Conservation (phyloP, 2,888 invertebrate genomes). For the Clistopyga incitator region DNA sequence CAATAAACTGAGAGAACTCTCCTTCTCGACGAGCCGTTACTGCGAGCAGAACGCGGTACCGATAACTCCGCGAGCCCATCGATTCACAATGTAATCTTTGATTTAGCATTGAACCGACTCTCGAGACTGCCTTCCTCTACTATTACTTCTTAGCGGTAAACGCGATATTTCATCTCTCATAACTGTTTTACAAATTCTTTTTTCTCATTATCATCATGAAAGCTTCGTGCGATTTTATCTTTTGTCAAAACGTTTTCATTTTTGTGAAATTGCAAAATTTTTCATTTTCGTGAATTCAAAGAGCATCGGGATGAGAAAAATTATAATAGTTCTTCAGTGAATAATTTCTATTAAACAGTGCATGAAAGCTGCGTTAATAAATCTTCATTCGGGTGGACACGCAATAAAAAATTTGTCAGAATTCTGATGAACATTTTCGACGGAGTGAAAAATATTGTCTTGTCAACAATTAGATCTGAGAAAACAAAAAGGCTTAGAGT, state of each 20-base stretch:
- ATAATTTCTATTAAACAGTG: background rate
- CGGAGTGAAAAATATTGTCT: no score
- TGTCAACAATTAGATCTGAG: no score
- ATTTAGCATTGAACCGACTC: conserved; percentile 52
- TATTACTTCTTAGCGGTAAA: background rate
- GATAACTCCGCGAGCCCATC: conserved; percentile 51
- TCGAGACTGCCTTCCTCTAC: background rate
- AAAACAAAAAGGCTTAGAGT: no score
- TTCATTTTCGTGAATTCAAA: no score
- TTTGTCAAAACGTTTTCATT: no score
- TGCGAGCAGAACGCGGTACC: conserved; percentile 6
- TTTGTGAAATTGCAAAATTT: no score
- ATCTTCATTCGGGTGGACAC: background rate
- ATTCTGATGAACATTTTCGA: no score
- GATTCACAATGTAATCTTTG: conserved; percentile 62
- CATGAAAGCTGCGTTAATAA: background rate
- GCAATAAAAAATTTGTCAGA: background rate
- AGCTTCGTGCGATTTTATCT: background rate
- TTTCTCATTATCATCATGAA: background rate
- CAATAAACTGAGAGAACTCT: conserved; percentile 40
- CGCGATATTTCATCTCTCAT: background rate
- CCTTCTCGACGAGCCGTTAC: conserved; percentile 32
- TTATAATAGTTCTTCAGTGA: no score
- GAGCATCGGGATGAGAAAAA: no score
- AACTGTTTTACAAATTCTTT: background rate